Conservation (phyloP, 2,113 vertebrate genomes). For the Stercorarius parasiticus region DNA sequence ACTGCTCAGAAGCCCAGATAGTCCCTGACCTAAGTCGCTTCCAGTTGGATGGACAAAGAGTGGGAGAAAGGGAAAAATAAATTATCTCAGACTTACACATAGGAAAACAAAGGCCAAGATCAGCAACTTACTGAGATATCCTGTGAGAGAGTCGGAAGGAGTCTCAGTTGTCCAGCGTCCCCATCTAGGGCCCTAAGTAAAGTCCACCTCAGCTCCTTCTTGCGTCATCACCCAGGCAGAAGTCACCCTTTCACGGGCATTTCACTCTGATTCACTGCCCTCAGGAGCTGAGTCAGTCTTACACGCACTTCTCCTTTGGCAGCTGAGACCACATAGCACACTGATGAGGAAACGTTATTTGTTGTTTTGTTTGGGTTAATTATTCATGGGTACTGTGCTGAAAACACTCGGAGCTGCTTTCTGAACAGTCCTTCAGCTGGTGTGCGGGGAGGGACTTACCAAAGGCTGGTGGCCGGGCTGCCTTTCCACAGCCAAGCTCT, state of each 20-base stretch:
- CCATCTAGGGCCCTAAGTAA: neutral
- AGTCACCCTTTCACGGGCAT: neutral
- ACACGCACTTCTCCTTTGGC: neutral
- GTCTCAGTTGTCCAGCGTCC: neutral
- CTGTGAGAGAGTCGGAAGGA: neutral
- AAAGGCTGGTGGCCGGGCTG: neutral
- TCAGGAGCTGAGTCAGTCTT: neutral
- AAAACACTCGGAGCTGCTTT: constrained; percentile 1
- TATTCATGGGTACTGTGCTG: neutral
- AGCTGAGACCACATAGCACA: neutral
- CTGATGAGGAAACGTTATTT: constrained; percentile 2
- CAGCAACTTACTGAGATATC: neutral
- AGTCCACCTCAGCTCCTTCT: neutral
- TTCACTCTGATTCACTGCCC: neutral
- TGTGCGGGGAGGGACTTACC: neutral
- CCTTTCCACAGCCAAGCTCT: neutral
- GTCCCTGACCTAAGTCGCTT: neutral
- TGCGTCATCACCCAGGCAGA: neutral
- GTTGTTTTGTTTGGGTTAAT: constrained; percentile 12
- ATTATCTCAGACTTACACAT: neutral
- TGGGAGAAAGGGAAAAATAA: neutral
- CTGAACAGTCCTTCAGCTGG: neutral
- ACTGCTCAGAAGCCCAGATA: neutral
- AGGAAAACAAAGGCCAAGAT: neutral
- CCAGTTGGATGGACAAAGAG: neutral